A percentile compares a stretch with the other conserved stretches of the same genome.
Conservation (phyloP, 2,797 vertebrate species). For the Chelon auratus region DNA sequence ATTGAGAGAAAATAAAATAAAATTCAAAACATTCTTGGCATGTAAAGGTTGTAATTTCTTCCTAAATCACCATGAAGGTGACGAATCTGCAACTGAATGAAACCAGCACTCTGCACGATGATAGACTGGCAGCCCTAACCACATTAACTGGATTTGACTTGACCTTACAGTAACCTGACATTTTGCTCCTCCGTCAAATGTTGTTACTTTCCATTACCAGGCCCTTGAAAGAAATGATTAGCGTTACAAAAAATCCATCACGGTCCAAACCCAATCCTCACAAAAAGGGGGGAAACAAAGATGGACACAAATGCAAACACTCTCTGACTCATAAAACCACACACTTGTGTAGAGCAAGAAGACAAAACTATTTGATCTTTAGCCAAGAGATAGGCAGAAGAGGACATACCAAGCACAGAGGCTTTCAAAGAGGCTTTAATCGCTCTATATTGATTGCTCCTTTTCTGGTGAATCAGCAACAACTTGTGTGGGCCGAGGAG, state of each 20-base stretch:
- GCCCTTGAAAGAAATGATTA: slow-evolving; percentile 1
- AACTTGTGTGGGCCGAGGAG: slow-evolving; percentile 57
- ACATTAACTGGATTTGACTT: neutral
- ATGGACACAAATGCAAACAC: slow-evolving; percentile 18
- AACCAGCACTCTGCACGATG: neutral
- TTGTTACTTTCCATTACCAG: neutral
- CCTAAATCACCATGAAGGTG: neutral
- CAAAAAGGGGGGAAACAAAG: slow-evolving; percentile 11
- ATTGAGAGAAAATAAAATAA: too few relatives aligned
- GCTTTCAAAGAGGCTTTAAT: slow-evolving; percentile 57
- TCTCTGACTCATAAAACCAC: slow-evolving; percentile 2
- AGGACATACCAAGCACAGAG: slow-evolving; percentile 28
- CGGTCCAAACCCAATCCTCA: slow-evolving; percentile 7
- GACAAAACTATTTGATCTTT: slow-evolving; percentile 39
- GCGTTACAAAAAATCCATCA: slow-evolving; percentile 10
- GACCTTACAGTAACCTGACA: neutral
- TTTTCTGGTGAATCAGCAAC: slow-evolving; percentile 75
- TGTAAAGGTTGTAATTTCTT: neutral
- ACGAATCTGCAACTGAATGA: neutral
- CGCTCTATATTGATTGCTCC: slow-evolving; percentile 67
- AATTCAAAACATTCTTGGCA: too few relatives aligned
- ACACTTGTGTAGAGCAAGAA: slow-evolving; percentile 21
- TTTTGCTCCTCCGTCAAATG: neutral
- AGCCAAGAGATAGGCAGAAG: slow-evolving; percentile 38
- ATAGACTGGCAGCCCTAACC: neutral